A percentile compares a stretch with the other conserved stretches of the same genome.
phyloP scores from a whole-genome alignment of 2,888 invertebrate genomes.

The Actias luna region DNA sequence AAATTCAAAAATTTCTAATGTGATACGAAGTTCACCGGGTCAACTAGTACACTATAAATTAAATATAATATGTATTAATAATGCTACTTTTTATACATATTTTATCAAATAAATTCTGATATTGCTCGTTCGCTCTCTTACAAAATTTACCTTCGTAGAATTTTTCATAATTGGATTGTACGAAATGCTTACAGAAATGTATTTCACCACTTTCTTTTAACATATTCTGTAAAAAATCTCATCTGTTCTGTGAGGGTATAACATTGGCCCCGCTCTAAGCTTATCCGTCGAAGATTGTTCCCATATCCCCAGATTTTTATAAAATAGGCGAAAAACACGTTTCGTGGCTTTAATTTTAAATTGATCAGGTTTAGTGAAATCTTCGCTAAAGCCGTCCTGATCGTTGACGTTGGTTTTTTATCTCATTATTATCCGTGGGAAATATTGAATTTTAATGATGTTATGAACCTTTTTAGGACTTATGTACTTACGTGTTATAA shows the following conservation, averaged over 20 bases:
- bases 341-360: conserved; percentile 83
- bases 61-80: too few species aligned
- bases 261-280: conserved; percentile 46
- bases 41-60: too few species aligned
- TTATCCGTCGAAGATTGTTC: conserved; percentile 78
- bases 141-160: conserved; percentile 14
- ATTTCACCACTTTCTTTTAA: conserved; percentile 32
- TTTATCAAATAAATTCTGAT: conserved; percentile 1
- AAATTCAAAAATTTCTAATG: too few species aligned
- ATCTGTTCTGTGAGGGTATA: conserved; percentile 47
- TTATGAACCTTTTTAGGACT: conserved; percentile 40
- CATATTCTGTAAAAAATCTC: conserved; percentile 43
- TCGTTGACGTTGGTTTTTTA: conserved; percentile 56
- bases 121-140: conserved; percentile 16
- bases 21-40: too few species aligned
- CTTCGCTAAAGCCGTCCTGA: conserved; percentile 70
- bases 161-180: conserved; percentile 24
- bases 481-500: not conserved
- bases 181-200: conserved; percentile 19
- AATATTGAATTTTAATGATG: conserved; percentile 71
- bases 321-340: conserved; percentile 81
- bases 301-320: conserved; percentile 78
- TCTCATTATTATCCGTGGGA: conserved; percentile 64
- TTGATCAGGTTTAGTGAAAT: conserved; percentile 79
- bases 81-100: not conserved